phyloP scores from a whole-genome alignment of 2,113 vertebrate species.

The Petrocephalus zakoni region DNA sequence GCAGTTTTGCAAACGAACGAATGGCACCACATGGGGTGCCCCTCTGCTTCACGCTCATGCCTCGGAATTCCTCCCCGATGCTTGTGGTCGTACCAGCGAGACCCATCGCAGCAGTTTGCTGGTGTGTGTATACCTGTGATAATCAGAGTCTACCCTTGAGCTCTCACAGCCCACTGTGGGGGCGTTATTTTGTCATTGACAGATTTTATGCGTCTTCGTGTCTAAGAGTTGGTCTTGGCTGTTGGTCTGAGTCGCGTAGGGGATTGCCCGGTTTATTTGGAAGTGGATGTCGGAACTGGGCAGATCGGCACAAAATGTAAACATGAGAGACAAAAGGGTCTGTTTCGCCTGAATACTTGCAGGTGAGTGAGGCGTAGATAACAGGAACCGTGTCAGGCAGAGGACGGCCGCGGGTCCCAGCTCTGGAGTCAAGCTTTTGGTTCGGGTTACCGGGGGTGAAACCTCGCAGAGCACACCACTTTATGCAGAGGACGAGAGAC shows the following conservation, averaged over 20 bases:
- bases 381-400: not conserved
- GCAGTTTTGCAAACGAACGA: conserved; percentile 67
- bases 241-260: not conserved
- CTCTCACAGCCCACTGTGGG: not conserved
- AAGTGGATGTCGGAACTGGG: not conserved
- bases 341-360: not conserved
- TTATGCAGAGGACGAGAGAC: not conserved
- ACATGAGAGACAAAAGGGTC: not conserved
- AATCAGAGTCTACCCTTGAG: not conserved
- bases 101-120: not conserved
- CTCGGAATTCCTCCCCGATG: not conserved
- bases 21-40: conserved; percentile 64
- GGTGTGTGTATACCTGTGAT: not conserved
- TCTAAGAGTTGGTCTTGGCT: not conserved
- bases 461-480: not conserved
- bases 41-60: conserved; percentile 48
- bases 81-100: conserved; percentile 7
- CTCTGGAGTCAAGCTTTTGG: not conserved
- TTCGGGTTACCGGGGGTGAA: not conserved
- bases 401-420: not conserved
- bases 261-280: not conserved
- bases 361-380: not conserved
- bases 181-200: not conserved
- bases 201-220: not conserved
- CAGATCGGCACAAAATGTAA: not conserved